Base-by-base conservation (phyloP, 2,888 invertebrate species). In the Mythimna lalbum region DNA sequence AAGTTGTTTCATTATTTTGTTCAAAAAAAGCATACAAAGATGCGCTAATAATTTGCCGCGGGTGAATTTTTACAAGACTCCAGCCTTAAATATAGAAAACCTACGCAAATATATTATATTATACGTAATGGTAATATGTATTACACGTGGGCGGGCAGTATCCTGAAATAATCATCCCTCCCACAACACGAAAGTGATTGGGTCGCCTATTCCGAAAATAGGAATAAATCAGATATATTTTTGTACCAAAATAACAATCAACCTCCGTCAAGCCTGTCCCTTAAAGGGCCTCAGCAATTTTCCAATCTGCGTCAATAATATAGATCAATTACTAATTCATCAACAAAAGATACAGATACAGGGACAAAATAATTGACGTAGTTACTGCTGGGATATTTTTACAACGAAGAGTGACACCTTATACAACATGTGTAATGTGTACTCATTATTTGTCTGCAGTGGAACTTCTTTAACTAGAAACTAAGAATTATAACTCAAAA, bases 201-300 rank as follows among this genome's bases (percentile, higher is more conserved):
- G 72, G 66, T 71, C 57, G 31, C n/a, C 52, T 68, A 76, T 68
- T 63, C 52, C 43, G 36, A 71, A 27, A 43, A 19, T 17, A 33
- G 21, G 21, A 6, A 23, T 60, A 14, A 23, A 27, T 62, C 23
- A 23, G 10, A 43, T n/a, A 52, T 67, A 80, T 72, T 76, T 80
- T 56, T 10, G 57, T 55, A 33, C 4, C n/a, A 59, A 56, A 71
- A 72, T 76, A 72, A 72, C 53, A 68, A 75, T 66, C 62, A 64
- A 63, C 78, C 59, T 68, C 19, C 50, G 49, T 50, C 72, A 72
- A 65, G 23, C 27, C 9, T 12, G 64, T 56, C 65, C 71, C 53
- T 67, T 67, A 47, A 61, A 75, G 67, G 81, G 62, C 60, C 73
- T 60, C 69, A 69, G 63, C 64, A 72, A 71, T 72, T 69, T 74